Percentiles rank a stretch among this genome's conserved stretches.
Conservation (phyloP, 2,888 invertebrate genomes). For the Leptinotarsa rubiginosa region DNA sequence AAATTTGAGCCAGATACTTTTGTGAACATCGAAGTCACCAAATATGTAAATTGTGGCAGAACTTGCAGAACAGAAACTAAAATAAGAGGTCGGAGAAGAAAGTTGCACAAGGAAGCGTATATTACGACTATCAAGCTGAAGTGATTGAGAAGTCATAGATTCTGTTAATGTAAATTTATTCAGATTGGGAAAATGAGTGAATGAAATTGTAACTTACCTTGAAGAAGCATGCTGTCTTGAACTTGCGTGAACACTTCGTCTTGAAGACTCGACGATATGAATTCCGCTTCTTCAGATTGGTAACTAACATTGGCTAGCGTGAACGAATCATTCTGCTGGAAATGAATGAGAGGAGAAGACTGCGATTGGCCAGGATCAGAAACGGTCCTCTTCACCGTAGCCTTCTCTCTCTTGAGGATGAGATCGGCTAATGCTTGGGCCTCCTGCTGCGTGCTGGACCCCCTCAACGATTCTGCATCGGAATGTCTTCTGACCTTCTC, state of each 20-base stretch:
- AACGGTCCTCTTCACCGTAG: slow-evolving; percentile 79
- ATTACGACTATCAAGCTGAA: too few relatives aligned
- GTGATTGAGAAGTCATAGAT: too few relatives aligned
- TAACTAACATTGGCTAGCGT: slow-evolving; percentile 74
- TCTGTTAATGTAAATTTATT: too few relatives aligned
- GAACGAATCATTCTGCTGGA: slow-evolving; percentile 73
- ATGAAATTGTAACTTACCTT: slow-evolving; percentile 62
- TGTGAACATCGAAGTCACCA: too few relatives aligned
- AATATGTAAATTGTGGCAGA: too few relatives aligned
- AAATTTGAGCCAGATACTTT: too few relatives aligned
- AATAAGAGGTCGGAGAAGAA: too few relatives aligned
- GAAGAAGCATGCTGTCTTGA: slow-evolving; percentile 77
- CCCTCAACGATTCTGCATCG: slow-evolving; percentile 68
- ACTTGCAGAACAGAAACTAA: too few relatives aligned
- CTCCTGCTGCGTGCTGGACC: slow-evolving; percentile 71
- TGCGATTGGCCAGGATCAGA: slow-evolving; percentile 75
- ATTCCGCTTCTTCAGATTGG: slow-evolving; percentile 73
- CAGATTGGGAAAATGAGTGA: background rate
- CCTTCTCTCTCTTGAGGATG: slow-evolving; percentile 77
- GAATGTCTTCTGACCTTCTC: slow-evolving; percentile 66
- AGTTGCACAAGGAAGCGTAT: too few relatives aligned
- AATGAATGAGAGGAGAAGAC: slow-evolving; percentile 69
- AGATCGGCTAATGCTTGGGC: slow-evolving; percentile 85
- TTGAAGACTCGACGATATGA: slow-evolving; percentile 75
- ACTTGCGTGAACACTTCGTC: slow-evolving; percentile 84